Evolutionary conservation across 2,888 invertebrate species (phyloP).

Genomic region (Hyposoter didymator): DNA sequence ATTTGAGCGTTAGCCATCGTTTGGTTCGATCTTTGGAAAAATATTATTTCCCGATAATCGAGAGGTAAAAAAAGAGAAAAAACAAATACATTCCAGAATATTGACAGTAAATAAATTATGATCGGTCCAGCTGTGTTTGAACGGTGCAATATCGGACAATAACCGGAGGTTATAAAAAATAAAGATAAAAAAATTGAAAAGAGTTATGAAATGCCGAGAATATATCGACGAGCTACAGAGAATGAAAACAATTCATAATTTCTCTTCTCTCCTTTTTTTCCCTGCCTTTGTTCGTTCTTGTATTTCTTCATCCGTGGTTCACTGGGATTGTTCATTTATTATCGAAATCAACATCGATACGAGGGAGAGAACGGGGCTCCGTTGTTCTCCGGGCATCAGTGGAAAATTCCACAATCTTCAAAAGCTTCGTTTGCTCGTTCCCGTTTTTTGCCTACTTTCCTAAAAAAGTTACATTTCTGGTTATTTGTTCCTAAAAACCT

Average conservation of each 20-base stretch:
- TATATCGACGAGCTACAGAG: background rate
- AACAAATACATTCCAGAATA: slow-evolving; percentile 7
- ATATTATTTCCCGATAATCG: slow-evolving; percentile 11
- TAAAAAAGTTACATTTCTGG: background rate
- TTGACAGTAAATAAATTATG: slow-evolving; percentile 51
- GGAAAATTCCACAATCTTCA: slow-evolving; percentile 29
- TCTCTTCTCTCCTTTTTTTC: background rate
- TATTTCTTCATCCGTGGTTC: slow-evolving; percentile 7
- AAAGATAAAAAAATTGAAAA: background rate
- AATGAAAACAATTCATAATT: slow-evolving; percentile 10
- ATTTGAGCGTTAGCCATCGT: slow-evolving; percentile 1
- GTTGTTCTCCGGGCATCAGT: slow-evolving; percentile 23
- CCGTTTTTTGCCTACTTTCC: background rate
- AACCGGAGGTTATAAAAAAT: slow-evolving; percentile 29
- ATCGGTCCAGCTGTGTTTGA: slow-evolving; percentile 14
- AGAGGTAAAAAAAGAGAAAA: background rate
- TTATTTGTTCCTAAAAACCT: background rate
- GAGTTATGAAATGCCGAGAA: slow-evolving; percentile 26
- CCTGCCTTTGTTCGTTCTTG: background rate
- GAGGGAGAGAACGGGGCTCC: slow-evolving; percentile 21
- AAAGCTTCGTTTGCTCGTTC: background rate
- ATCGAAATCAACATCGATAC: slow-evolving; percentile 75
- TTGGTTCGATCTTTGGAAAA: background rate
- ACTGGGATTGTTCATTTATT: slow-evolving; percentile 72
- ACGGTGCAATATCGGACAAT: slow-evolving; percentile 42